Evolutionary conservation across 1,140 invertebrate species (phyloP).

Genomic region (Panulirus ornatus): DNA sequence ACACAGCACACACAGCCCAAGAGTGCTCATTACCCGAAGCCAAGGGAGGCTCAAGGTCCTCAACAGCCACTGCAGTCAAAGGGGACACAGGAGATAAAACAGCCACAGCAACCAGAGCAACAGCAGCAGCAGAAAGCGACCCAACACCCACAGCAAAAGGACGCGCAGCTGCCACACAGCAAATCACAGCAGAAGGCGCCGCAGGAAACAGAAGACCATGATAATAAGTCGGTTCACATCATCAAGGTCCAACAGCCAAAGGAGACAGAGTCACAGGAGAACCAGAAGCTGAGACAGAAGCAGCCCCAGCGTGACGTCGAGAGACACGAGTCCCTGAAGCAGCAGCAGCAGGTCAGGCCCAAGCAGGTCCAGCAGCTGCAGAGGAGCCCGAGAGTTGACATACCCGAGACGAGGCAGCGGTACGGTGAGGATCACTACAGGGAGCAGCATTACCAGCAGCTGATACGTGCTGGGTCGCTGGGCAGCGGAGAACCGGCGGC

Average conservation of each 20-base stretch:
- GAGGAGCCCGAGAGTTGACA: slow-evolving; percentile 23
- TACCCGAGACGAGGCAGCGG: not conserved
- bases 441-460: slow-evolving; percentile 45
- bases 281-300: not conserved
- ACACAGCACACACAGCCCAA: slow-evolving; percentile 19
- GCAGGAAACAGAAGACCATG: slow-evolving; percentile 19
- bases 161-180: not conserved
- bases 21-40: not conserved
- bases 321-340: not conserved
- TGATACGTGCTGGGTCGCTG: slow-evolving; percentile 56
- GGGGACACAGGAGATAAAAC: not conserved
- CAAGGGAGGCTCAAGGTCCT: not conserved
- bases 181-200: not conserved
- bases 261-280: not conserved
- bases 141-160: not conserved
- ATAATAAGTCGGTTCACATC: not conserved
- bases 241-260: not conserved
- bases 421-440: not conserved
- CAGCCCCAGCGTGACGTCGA: not conserved
- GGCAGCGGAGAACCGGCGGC: slow-evolving; percentile 56
- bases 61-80: slow-evolving; percentile 5
- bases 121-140: not conserved
- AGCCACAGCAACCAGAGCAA: not conserved
- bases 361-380: not conserved
- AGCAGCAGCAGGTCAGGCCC: not conserved